Evolutionary conservation across 30 jellyfish, hydroid and myxozoan species (phyloP).

Genomic region (Chrysaora quinquecirrha): DNA sequence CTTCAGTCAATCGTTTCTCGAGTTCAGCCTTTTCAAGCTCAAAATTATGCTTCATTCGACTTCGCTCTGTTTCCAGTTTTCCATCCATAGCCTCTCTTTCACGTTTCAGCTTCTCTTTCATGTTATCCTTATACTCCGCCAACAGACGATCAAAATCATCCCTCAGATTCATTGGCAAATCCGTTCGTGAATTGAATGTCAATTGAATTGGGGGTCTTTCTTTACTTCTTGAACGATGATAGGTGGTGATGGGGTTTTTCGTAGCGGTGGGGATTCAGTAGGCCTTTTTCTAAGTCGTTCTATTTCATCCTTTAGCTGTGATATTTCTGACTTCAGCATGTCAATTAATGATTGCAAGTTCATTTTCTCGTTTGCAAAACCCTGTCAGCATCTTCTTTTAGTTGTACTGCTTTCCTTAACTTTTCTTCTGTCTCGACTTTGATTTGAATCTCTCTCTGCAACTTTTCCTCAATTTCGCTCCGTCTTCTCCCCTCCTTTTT

Average conservation of each 20-base stretch:
- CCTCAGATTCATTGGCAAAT: conserved; percentile 76
- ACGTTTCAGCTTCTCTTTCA: conserved; percentile 61
- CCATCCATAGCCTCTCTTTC: conserved; percentile 80
- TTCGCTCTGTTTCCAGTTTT: conserved; percentile 74
- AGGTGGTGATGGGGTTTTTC: conserved; percentile 52
- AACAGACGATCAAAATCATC: conserved; percentile 91
- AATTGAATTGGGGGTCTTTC: conserved; percentile 32
- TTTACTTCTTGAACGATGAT: conserved; percentile 23
- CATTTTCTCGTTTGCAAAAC: conserved; percentile 66
- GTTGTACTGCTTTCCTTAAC: conserved; percentile 47
- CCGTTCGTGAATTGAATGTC: conserved; percentile 67
- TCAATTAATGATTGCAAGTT: conserved; percentile 74
- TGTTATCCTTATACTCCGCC: conserved; percentile 75
- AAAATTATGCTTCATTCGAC: conserved; percentile 47
- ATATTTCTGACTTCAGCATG: conserved; percentile 80
- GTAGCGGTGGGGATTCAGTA: conserved; percentile 66
- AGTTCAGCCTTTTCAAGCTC: conserved; percentile 67
- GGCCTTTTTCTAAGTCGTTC: conserved; percentile 72
- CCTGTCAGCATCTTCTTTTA: conserved; percentile 74
- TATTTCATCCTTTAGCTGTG: conserved; percentile 79
- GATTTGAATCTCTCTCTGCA: conserved; percentile 62
- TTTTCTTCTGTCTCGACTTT: conserved; percentile 63
- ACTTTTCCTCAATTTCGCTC: conserved; percentile 52
- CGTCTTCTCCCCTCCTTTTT: conserved; percentile 61
- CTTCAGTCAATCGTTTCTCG: conserved; percentile 74